These are phyloP conservation scores for Caenorhabditis sp. DNA, from an alignment of 2,888 invertebrate species.

Conservation along the genomic window DNA sequence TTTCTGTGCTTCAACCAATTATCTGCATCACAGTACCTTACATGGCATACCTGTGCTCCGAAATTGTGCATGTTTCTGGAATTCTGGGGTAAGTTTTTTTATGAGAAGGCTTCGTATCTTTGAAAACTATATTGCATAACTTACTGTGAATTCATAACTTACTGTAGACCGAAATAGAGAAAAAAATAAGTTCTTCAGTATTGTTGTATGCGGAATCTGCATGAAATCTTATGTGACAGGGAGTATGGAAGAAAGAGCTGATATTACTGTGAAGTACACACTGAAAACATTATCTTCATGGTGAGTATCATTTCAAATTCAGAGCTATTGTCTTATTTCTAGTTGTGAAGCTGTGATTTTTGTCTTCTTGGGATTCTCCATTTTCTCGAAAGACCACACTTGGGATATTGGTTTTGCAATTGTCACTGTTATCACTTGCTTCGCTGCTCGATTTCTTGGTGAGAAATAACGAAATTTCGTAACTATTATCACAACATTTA, in stretches of 20 bases:
- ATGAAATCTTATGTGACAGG: constrained; percentile 87
- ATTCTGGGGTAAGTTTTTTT: constrained; percentile 91
- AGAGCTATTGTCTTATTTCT: no score
- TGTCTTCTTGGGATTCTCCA: constrained; percentile 98
- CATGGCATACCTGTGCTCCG: constrained; percentile 95
- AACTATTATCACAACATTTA: constrained; percentile 18
- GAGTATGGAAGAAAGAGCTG: constrained; percentile 77
- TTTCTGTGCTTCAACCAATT: constrained; percentile 97
- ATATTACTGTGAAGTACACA: constrained; percentile 88
- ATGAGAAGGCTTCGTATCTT: neutral
- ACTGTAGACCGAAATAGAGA: no score
- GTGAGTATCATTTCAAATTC: constrained; percentile 39
- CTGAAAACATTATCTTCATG: constrained; percentile 97
- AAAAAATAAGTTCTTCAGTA: constrained; percentile 87
- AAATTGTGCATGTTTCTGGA: constrained; percentile 98
- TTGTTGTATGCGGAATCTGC: constrained; percentile 98
- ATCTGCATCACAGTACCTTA: constrained; percentile 99
- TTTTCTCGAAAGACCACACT: constrained; percentile 92
- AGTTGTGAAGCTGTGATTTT: constrained; percentile 98
- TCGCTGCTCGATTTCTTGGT: constrained; percentile 93
- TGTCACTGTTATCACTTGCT: constrained; percentile 93
- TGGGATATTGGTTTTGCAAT: constrained; percentile 97
- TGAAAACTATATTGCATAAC: no score
- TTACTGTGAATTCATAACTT: no score
- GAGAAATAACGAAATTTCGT: neutral